Base-by-base conservation (phyloP, 2,888 invertebrate genomes). In the Kuschelorhynchus macadamiae region DNA sequence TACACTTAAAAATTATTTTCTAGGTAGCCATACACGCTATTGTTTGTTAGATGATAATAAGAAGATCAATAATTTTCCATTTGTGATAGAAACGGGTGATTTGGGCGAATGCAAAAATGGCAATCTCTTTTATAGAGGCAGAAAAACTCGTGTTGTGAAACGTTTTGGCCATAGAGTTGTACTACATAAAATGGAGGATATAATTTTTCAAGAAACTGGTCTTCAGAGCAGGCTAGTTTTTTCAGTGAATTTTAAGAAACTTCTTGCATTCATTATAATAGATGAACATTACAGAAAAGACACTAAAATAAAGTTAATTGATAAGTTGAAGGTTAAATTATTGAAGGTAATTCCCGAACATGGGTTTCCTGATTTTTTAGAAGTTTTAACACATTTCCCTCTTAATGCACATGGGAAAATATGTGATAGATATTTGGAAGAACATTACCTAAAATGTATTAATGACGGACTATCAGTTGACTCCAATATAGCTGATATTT, bases 161-260 rank as follows among this genome's bases (percentile, higher is more conserved):
- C 86, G 93, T 80, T 90, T 91, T 81, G 95, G 95, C 0, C 86
- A 89, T 75, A 89, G 89, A 84, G 80, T 94, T 3, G 87, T 89
- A 79, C 81, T 93, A 44, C 81, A 83, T 36, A 76, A 82, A 32
- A 86, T 92, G 61, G 90, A 91, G 81, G 79, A 78, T 57, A 74
- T 73, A 16, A 81, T 85, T n/a, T 85, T 84, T 79, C 80, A 83
- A 71, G 83, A 86, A 71, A 81, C 85, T 7, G 81, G 81, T 70
- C 82, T 91, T 3, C 82, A 82, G 63, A 87, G 87, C 75, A 84
- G 85, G 30, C 87, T 88, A 73, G 65, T 90, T 9, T 90, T 88
- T 87, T 77, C 87, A 30, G 83, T 78, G 20, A 82, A 81, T 33
- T 84, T 79, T 20, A 83, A 82, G 71, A 83, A 86, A 56, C 80